A percentile compares a stretch with the other conserved stretches of the same genome.
phyloP scores from a whole-genome alignment of 2,113 vertebrate species.

The Glaucidium brasilianum region DNA sequence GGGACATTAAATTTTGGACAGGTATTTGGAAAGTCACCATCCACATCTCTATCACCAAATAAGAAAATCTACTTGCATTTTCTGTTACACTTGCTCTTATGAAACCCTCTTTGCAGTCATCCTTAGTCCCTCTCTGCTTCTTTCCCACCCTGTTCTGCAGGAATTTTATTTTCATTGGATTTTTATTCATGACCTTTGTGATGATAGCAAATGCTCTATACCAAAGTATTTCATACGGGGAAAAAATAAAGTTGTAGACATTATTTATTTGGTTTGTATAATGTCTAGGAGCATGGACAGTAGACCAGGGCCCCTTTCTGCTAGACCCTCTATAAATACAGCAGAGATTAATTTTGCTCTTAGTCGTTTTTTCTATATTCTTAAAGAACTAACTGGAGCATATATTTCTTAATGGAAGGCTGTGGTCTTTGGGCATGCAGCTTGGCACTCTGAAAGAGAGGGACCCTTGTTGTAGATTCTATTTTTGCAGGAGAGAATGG shows the following conservation, averaged over 20 bases:
- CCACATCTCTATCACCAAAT: background rate
- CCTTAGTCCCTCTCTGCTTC: background rate
- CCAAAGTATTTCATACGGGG: background rate
- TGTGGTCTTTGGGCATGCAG: background rate
- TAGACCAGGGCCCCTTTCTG: background rate
- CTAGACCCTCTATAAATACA: background rate
- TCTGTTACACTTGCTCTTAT: background rate
- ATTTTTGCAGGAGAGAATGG: background rate
- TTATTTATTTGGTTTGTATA: background rate
- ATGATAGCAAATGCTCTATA: background rate
- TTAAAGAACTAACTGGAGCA: background rate
- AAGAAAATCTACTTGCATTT: background rate
- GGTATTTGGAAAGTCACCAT: background rate
- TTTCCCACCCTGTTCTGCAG: background rate
- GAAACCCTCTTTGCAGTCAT: background rate
- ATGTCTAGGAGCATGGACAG: background rate
- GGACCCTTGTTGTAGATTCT: background rate
- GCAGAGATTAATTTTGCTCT: background rate
- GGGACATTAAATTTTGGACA: background rate
- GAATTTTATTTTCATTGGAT: background rate
- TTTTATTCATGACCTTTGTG: background rate
- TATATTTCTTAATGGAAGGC: background rate
- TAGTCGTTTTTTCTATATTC: background rate
- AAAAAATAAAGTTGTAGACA: background rate
- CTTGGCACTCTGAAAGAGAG: background rate